Evolutionary conservation across 2,797 vertebrate species (phyloP).

Genomic region (Sebastes flavidus): DNA sequence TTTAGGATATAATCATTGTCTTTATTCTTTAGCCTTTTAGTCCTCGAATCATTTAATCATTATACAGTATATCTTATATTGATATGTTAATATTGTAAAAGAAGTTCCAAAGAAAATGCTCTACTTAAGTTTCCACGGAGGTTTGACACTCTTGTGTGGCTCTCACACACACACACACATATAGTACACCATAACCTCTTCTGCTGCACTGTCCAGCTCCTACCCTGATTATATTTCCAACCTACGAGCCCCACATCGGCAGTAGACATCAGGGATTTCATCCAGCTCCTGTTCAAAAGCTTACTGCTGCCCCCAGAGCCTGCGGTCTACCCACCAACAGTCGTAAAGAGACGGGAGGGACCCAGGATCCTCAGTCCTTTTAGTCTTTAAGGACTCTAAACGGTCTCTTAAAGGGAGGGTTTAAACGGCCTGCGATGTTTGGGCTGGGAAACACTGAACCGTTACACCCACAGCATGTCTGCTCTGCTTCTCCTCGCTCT

Average conservation of each 20-base stretch:
- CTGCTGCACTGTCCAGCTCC: slow-evolving; percentile 25
- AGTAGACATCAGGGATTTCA: slow-evolving; percentile 53
- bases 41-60: background rate
- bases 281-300: slow-evolving; percentile 61
- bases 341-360: slow-evolving; percentile 52
- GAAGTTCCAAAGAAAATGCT: background rate
- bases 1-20: background rate
- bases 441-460: slow-evolving; percentile 34
- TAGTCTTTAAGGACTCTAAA: slow-evolving; percentile 35
- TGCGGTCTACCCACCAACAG: slow-evolving; percentile 49
- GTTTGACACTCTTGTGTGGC: background rate
- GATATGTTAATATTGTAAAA: background rate
- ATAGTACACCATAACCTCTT: background rate
- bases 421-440: slow-evolving; percentile 14
- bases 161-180: background rate
- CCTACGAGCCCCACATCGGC: slow-evolving; percentile 4
- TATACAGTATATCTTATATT: background rate
- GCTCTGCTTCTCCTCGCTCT: slow-evolving; percentile 47
- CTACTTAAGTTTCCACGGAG: background rate
- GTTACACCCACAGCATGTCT: slow-evolving; percentile 67
- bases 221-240: slow-evolving; percentile 67
- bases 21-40: background rate
- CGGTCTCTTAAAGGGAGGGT: slow-evolving; percentile 12
- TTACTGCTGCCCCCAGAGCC: slow-evolving; percentile 57
- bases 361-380: slow-evolving; percentile 24